phyloP scores from a whole-genome alignment of 1,140 invertebrate species.

The Hylyphantes graminicola region DNA sequence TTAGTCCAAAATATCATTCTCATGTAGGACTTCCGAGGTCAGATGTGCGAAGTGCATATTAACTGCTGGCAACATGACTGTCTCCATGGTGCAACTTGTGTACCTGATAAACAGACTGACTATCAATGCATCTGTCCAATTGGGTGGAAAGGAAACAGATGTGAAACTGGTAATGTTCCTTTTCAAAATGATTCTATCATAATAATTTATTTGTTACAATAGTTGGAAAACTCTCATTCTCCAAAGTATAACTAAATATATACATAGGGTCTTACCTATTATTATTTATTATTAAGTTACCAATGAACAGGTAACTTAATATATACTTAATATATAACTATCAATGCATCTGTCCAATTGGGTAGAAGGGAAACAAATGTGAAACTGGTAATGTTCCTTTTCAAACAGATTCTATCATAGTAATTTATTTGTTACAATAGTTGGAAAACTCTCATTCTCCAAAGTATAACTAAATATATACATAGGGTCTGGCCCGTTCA shows the following conservation, averaged over 20 bases:
- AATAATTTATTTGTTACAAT: not conserved
- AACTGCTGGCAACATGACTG: slow-evolving; percentile 54
- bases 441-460: no score
- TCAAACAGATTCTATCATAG: not conserved
- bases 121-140: slow-evolving; percentile 50
- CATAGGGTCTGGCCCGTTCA: not conserved
- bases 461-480: not conserved
- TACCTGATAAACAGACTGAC: not conserved
- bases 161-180: slow-evolving; percentile 44
- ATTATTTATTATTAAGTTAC: not conserved
- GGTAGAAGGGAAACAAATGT: slow-evolving; percentile 51
- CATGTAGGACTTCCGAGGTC: slow-evolving; percentile 19
- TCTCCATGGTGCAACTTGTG: slow-evolving; percentile 46
- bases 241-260: not conserved
- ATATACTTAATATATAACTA: not conserved
- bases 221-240: not conserved
- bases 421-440: not conserved
- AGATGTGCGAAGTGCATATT: slow-evolving; percentile 43
- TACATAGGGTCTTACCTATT: not conserved
- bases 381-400: slow-evolving; percentile 44
- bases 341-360: slow-evolving; percentile 50
- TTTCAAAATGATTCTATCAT: not conserved
- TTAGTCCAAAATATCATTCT: no score
- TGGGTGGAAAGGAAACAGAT: slow-evolving; percentile 50
- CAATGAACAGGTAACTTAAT: not conserved